These are phyloP conservation scores for Eupsittula cactorum DNA, from an alignment of 2,113 vertebrate genomes.

Conservation along the genomic window DNA sequence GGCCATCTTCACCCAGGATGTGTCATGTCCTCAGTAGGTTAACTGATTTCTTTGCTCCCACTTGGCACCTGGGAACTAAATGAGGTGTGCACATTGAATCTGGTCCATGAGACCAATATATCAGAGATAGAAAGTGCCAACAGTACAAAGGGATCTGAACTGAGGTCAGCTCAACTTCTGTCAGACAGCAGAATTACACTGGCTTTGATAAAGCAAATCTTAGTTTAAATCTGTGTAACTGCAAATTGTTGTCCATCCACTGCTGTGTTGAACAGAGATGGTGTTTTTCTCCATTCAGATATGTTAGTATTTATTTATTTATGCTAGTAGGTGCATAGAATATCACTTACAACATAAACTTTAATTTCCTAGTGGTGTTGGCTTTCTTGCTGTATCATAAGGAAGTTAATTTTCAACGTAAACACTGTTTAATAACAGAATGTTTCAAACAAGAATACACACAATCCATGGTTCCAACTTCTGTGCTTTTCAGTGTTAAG, in stretches of 20 bases:
- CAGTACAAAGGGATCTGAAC: not conserved
- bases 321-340: not conserved
- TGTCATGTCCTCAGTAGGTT: accelerated
- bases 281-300: not conserved
- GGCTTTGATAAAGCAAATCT: not conserved
- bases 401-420: not conserved
- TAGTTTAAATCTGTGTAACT: not conserved
- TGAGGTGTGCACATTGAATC: not conserved
- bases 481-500: not conserved
- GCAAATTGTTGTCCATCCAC: not conserved
- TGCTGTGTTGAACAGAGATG: not conserved
- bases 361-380: not conserved
- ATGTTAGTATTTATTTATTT: not conserved
- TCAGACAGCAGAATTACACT: not conserved
- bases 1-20: not conserved
- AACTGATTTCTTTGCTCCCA: not conserved
- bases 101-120: not conserved
- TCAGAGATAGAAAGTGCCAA: not conserved
- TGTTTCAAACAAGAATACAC: not conserved
- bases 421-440: not conserved
- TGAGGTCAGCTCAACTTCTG: not conserved
- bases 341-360: not conserved
- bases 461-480: not conserved
- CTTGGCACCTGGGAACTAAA: not conserved
- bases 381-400: not conserved